Evolutionary conservation across 1,140 invertebrate genomes (phyloP).

Genomic region (Orussus abietinus): DNA sequence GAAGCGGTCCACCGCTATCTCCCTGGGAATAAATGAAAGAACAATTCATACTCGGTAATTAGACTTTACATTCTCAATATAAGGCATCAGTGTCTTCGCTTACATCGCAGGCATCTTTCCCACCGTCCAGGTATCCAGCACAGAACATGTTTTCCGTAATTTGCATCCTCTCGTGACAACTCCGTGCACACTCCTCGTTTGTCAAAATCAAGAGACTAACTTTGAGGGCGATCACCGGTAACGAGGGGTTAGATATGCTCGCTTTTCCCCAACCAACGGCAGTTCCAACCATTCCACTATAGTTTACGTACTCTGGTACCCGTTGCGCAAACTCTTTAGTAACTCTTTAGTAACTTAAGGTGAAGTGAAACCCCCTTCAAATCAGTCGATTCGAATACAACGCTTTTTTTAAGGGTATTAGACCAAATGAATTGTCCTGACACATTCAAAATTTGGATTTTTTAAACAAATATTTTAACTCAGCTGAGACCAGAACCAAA

Average conservation of each 20-base stretch:
- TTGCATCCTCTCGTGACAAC: constrained; percentile 54
- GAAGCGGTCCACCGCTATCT: constrained; percentile 57
- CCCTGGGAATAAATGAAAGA: constrained; percentile 37
- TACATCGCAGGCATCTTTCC: constrained; percentile 72
- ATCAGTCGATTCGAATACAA: too few species aligned
- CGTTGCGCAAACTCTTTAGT: too few species aligned
- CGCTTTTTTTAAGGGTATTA: too few species aligned
- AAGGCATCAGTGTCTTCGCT: constrained; percentile 19
- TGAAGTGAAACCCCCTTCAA: too few species aligned
- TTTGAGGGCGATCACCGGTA: constrained; percentile 59
- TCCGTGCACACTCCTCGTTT: constrained; percentile 54
- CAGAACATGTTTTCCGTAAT: constrained; percentile 76
- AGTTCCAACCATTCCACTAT: constrained; percentile 62
- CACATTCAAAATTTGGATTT: too few species aligned
- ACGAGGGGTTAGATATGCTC: constrained; percentile 58
- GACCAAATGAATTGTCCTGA: too few species aligned
- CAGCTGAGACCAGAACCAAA: too few species aligned
- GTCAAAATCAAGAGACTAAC: too few species aligned
- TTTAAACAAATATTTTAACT: too few species aligned
- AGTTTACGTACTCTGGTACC: constrained; percentile 55
- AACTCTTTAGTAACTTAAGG: too few species aligned
- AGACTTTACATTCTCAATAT: too few species aligned
- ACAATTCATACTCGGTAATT: too few species aligned
- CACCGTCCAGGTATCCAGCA: constrained; percentile 67
- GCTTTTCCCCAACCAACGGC: constrained; percentile 76